Conservation (phyloP, 1,140 invertebrate species). For the Brachystomella parvula region DNA sequence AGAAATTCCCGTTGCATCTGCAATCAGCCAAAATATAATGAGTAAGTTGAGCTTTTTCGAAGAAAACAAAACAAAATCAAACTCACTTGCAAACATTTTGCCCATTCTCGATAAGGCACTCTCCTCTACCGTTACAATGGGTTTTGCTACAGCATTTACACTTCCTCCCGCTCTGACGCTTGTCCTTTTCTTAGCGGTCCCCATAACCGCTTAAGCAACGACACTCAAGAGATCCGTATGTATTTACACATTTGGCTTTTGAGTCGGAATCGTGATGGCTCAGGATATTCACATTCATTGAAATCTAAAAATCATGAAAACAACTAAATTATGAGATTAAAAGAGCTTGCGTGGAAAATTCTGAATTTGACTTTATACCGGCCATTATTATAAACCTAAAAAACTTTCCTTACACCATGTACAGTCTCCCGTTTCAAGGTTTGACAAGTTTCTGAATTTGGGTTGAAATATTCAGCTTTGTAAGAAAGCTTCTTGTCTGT, state of each 20-base stretch:
- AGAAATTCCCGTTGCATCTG: constrained; percentile 75
- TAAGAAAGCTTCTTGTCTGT: constrained; percentile 65
- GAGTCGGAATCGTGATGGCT: constrained; percentile 86
- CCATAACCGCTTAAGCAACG: constrained; percentile 68
- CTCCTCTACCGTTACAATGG: constrained; percentile 70
- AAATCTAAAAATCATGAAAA: constrained; percentile 54
- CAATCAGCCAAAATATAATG: constrained; percentile 17
- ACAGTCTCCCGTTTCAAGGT: constrained; percentile 73
- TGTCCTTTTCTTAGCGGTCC: constrained; percentile 59
- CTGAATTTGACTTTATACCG: constrained; percentile 43
- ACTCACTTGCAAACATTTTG: constrained; percentile 71
- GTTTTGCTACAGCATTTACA: constrained; percentile 67
- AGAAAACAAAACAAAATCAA: not conserved
- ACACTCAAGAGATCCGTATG: constrained; percentile 81
- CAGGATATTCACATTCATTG: constrained; percentile 75
- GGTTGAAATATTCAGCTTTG: constrained; percentile 62
- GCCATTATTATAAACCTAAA: constrained; percentile 46
- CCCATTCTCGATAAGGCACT: constrained; percentile 66
- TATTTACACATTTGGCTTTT: constrained; percentile 76
- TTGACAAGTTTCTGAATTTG: constrained; percentile 68
- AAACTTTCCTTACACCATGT: constrained; percentile 60
- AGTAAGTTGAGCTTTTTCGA: not conserved
- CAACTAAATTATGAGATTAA: not conserved
- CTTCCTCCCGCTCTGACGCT: constrained; percentile 57
- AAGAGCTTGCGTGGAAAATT: not conserved